Percentiles rank a stretch among this genome's conserved stretches.
Evolutionary conservation across 2,113 vertebrate species (phyloP).

Genomic region (Calonectris borealis): DNA sequence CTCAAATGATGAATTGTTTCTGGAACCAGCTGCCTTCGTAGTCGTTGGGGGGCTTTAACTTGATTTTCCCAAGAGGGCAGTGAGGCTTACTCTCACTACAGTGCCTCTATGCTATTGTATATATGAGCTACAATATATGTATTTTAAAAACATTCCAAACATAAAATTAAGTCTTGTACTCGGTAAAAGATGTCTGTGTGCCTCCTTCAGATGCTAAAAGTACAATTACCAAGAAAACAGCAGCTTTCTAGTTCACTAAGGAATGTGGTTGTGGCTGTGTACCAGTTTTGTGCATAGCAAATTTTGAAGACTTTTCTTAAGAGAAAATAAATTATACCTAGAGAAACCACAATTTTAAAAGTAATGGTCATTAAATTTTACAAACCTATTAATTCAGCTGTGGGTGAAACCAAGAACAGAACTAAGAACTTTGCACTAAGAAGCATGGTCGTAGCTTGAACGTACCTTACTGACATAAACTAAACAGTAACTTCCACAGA

Average conservation of each 20-base stretch:
- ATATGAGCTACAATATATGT: neutral
- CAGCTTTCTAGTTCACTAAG: neutral
- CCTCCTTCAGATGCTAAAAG: neutral
- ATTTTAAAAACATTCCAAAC: neutral
- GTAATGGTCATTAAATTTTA: neutral
- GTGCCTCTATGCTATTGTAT: neutral
- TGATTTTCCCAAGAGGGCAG: neutral
- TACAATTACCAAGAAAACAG: neutral
- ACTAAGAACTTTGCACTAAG: neutral
- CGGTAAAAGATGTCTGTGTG: neutral
- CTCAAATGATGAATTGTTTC: neutral
- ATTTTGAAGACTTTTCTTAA: neutral
- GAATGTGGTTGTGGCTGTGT: neutral
- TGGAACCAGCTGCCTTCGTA: neutral
- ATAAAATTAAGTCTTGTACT: neutral
- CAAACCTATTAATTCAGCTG: neutral
- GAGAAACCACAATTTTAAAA: neutral
- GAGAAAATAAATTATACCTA: neutral
- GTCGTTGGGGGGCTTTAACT: neutral
- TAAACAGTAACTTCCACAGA: neutral
- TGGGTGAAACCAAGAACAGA: neutral
- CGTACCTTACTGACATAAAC: neutral
- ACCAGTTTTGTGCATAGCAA: neutral
- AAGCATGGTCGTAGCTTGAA: accelerated
- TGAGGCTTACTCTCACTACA: neutral